Base-by-base conservation (phyloP, 2,888 invertebrate genomes). In the Gortyna flavago region DNA sequence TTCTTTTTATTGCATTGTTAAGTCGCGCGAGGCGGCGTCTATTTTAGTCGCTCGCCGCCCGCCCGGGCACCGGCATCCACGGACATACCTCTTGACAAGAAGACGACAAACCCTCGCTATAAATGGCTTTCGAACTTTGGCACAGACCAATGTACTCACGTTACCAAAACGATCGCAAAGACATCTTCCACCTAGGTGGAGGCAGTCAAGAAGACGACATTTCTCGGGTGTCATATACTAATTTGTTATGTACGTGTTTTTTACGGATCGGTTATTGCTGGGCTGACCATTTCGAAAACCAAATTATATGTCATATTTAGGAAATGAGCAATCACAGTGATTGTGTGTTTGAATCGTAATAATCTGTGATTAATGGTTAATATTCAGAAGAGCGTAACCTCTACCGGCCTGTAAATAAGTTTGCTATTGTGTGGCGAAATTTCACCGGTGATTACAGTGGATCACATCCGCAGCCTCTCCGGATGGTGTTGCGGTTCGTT, bases 1-100 rank as follows among this genome's bases (percentile, higher is more conserved):
- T 96, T 96, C 96, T 96, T 96, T 96, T 96, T 96, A 96, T 96
- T 96, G 95, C 96, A 96, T 96, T 96, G 96, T 96, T 96, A 96
- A 96, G 96, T 92, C 94, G 95, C 94, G 90, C 94, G 94, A 93
- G 95, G 93, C 93, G 92, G 93, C 85, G 87, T 93, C 95, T 96
- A 96, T 96, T 96, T 96, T 90, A 81, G 96, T 94, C 93, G 96
- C 95, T 95, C 93, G 94, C 91, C 92, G 93, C 90, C 93, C 93
- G 95, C 94, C 95, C 95, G 95, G 95, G 95, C 95, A 87, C 87
- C 89, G 94, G 93, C 94, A 93, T 93, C 95, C 95, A 94, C 93
- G 93, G 95, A 93, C 94, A 94, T 93, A 92, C 91, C 91, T 93
- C 93, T 90, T 95, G 94, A 95, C 95, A 95, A 94, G 95, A 95